A percentile compares a stretch with the other conserved stretches of the same genome.
Evolutionary conservation across 2,113 vertebrate genomes (phyloP).

Genomic region (Bambusicola thoracicus): DNA sequence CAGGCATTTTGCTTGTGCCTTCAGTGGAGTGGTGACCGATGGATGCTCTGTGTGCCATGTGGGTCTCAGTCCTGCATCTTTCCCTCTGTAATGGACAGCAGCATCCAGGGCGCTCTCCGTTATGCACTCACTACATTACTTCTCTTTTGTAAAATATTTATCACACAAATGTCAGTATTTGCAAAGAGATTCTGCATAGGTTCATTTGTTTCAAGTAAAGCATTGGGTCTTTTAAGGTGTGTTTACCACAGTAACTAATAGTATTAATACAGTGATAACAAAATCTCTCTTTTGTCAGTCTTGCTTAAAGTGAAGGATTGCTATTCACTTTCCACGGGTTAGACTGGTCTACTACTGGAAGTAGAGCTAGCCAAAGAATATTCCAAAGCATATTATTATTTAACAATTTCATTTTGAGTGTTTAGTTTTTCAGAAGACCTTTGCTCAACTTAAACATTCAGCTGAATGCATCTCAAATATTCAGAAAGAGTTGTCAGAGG

Average conservation of each 20-base stretch:
- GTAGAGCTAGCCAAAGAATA: neutral
- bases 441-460: neutral
- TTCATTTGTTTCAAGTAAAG: neutral
- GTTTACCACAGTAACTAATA: neutral
- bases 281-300: neutral
- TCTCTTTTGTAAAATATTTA: neutral
- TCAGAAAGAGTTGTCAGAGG: constrained; percentile 36
- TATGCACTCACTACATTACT: neutral
- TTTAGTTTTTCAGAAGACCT: neutral
- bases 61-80: rapidly evolving
- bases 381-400: neutral
- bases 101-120: neutral
- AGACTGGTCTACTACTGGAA: neutral
- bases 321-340: neutral
- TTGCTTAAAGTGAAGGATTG: neutral
- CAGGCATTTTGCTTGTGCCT: neutral
- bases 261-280: neutral
- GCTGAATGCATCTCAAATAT: constrained; percentile 19
- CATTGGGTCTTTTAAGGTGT: neutral
- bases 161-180: neutral
- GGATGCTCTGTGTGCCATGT: neutral
- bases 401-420: neutral
- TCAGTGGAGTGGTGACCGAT: neutral
- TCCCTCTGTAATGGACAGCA: neutral
- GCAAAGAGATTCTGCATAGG: neutral